phyloP scores from a whole-genome alignment of 2,113 vertebrate species.

The Drymodes brunneopygia region DNA sequence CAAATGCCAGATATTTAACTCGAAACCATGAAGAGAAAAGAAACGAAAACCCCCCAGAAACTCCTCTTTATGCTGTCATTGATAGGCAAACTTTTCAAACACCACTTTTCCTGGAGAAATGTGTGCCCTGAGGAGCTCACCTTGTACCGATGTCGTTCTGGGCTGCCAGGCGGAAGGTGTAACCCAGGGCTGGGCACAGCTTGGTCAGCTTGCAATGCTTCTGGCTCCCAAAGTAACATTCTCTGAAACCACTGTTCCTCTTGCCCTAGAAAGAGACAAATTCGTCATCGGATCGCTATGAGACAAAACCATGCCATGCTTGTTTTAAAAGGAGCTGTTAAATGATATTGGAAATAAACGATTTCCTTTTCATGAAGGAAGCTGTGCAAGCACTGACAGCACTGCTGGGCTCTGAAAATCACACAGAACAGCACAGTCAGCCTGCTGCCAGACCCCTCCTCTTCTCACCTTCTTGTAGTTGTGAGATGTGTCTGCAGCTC shows the following conservation, averaged over 20 bases:
- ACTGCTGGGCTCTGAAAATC: neutral
- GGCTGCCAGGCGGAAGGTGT: conserved; percentile 93
- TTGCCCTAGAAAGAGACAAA: conserved; percentile 81
- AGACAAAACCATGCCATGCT: neutral
- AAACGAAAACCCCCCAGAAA: neutral
- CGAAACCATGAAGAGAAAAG: neutral
- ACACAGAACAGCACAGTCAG: neutral
- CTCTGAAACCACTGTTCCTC: conserved; percentile 92
- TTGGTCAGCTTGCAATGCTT: conserved; percentile 92
- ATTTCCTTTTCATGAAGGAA: neutral
- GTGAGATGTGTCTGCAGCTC: neutral
- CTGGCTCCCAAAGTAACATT: conserved; percentile 93
- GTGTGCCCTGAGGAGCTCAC: conserved; percentile 49
- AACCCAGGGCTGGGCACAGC: conserved; percentile 90
- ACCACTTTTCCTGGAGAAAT: neutral
- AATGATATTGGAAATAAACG: neutral
- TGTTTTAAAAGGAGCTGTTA: neutral
- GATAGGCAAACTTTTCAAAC: neutral
- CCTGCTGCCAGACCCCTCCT: neutral
- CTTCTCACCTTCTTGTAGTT: neutral
- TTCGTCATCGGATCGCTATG: neutral
- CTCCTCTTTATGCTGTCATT: neutral
- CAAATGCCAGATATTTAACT: neutral
- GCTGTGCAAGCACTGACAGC: neutral
- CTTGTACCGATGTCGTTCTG: conserved; percentile 93